Evolutionary conservation across 1,140 invertebrate species (phyloP).

Genomic region (Pseudomyrmex dendroicus): DNA sequence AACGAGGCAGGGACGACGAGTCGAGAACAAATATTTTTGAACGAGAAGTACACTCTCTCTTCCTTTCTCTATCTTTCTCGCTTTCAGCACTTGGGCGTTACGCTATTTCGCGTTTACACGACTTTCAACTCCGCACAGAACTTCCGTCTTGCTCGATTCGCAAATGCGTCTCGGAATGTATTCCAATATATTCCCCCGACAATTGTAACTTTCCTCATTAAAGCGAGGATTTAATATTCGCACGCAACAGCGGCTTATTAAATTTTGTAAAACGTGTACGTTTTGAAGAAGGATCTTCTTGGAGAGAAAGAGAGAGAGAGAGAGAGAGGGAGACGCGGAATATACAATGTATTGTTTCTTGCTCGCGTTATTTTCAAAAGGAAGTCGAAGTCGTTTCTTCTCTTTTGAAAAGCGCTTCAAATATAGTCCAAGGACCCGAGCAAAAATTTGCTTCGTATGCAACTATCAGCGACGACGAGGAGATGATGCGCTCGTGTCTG

Average conservation of each 20-base stretch:
- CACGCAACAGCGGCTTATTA: neutral
- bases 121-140: conserved; percentile 13
- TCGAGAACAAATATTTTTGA: conserved; percentile 34
- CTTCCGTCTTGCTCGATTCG: conserved; percentile 9
- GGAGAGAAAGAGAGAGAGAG: too few relatives aligned
- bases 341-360: neutral
- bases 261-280: neutral
- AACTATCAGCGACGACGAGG: neutral
- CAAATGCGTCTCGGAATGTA: neutral
- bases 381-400: neutral
- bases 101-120: conserved; percentile 4
- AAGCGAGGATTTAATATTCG: neutral
- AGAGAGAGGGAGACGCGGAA: neutral
- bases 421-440: neutral
- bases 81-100: neutral
- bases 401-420: neutral
- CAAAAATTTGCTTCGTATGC: conserved; percentile 7
- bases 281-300: neutral
- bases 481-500: conserved; percentile 1
- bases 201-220: neutral
- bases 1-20: conserved; percentile 43
- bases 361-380: neutral
- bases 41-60: neutral
- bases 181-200: neutral
- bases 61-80: neutral